Evolutionary conservation across 2,113 vertebrate genomes (phyloP).

Genomic region (Seriola dumerili): DNA sequence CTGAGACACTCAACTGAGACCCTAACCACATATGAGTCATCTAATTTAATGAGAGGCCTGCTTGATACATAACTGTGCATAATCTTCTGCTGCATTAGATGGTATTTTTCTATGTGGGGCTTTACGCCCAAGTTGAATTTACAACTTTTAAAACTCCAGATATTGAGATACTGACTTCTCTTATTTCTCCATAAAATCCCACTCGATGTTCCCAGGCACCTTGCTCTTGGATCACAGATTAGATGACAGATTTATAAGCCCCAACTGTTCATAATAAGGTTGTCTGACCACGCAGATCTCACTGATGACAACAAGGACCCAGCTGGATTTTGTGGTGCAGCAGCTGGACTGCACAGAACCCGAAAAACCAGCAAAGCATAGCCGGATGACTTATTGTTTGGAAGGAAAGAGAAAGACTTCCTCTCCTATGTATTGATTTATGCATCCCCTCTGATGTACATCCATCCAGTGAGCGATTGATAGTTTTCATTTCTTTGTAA

Average conservation of each 20-base stretch:
- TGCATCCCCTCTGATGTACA: slow-evolving; percentile 45
- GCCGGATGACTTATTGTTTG: slow-evolving; percentile 31
- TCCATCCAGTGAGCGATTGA: slow-evolving; percentile 50
- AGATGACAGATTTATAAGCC: neutral
- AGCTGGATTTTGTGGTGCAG: neutral
- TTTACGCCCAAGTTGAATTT: neutral
- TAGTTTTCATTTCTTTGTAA: slow-evolving; percentile 62
- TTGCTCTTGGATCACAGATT: neutral
- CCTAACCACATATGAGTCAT: slow-evolving; percentile 16
- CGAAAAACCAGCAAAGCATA: slow-evolving; percentile 8
- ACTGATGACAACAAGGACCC: slow-evolving; percentile 7
- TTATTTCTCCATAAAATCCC: neutral
- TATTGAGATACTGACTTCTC: neutral
- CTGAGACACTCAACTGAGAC: neutral
- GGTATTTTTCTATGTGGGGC: neutral
- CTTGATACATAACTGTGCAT: neutral
- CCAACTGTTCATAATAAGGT: slow-evolving; percentile 16
- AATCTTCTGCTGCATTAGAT: neutral
- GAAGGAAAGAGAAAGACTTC: neutral
- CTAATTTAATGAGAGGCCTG: slow-evolving; percentile 2
- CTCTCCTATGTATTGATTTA: slow-evolving; percentile 56
- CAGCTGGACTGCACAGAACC: slow-evolving; percentile 1
- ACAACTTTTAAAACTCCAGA: neutral
- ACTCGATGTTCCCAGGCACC: neutral
- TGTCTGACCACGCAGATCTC: slow-evolving; percentile 1